Base-by-base conservation (phyloP, 1,140 invertebrate species). In the Ips nitidus region DNA sequence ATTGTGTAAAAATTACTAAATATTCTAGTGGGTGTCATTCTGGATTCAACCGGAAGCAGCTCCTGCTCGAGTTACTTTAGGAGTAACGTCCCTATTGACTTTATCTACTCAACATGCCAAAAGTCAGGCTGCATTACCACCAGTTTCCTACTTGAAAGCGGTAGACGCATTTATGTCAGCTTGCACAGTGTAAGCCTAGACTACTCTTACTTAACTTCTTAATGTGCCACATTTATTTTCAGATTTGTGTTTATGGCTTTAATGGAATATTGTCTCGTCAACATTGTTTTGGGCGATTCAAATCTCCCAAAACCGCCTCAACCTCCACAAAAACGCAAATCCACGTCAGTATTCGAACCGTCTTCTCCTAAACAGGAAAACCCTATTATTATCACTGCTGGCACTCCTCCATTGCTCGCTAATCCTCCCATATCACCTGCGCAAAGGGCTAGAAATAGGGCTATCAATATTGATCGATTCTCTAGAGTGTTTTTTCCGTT, bases 201-300 rank as follows among this genome's bases (percentile, higher is more conserved):
- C 0, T 6, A 50, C 22, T 50, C 3, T 50, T 50, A 3, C 7
- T 3, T 2, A 3, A 50, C 7, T 50, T 6, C 6, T 50, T 6
- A 50, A 50, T 50, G 45, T 50, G 43, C 22, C 45, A 50, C 22
- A 22, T 4, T 45, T 45, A 5, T 3, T 58, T 70, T 66, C 76
- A 89, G 87, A 42, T 94, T 96, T 81, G 94, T 96, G 75, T 96
- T 96, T 79, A 91, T 95, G 89, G 94, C 94, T 2, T 80, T 96
- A 43, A 95, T 96, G 94, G 94, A 96, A 80, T 96, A 95, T 79
- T 95, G 93, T 75, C 80, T 96, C 70, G 93, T 96, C 1, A 95
- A 95, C 75, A 94, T 95, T 55, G 91, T 95, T 0, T 83, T 95
- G 2, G 91, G 91, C 1, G 90, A 93, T 74, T 87, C 86, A 4